phyloP scores from a whole-genome alignment of 2,888 invertebrate genomes.

The Choreutis nemorana region DNA sequence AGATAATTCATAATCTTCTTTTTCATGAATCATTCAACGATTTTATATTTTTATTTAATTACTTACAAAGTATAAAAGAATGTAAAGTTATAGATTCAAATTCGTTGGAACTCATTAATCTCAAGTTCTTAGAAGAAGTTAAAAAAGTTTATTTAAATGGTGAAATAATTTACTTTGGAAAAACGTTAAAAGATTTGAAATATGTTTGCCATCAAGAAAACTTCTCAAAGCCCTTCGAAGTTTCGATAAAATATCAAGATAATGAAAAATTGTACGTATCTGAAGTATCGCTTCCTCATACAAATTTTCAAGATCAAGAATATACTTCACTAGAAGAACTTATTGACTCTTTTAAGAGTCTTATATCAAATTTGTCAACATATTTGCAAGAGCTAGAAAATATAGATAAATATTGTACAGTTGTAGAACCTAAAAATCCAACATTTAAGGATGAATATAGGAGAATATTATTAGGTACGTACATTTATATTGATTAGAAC shows the following conservation, averaged over 20 bases:
- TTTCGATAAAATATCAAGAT: slow-evolving; percentile 27
- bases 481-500: slow-evolving; percentile 1
- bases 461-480: slow-evolving; percentile 39
- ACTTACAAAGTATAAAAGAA: neutral
- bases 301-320: slow-evolving; percentile 26
- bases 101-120: slow-evolving; percentile 24
- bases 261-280: slow-evolving; percentile 25
- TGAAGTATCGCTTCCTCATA: slow-evolving; percentile 28
- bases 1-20: slow-evolving; percentile 5
- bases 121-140: slow-evolving; percentile 32
- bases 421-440: slow-evolving; percentile 39
- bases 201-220: slow-evolving; percentile 27
- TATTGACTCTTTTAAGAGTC: slow-evolving; percentile 19
- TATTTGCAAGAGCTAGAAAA: slow-evolving; percentile 42
- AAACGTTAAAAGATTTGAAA: slow-evolving; percentile 36
- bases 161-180: slow-evolving; percentile 28
- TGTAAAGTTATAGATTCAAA: slow-evolving; percentile 12
- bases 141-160: slow-evolving; percentile 11
- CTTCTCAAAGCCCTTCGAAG: slow-evolving; percentile 27
- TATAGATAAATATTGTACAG: slow-evolving; percentile 33
- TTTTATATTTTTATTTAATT: neutral
- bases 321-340: slow-evolving; percentile 30
- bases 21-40: slow-evolving; percentile 2
- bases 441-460: slow-evolving; percentile 45
- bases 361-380: slow-evolving; percentile 23